Evolutionary conservation across 1,140 invertebrate genomes (phyloP), one percentile per base, ranked within the genome.

Genomic region (Linepithema humile): DNA sequence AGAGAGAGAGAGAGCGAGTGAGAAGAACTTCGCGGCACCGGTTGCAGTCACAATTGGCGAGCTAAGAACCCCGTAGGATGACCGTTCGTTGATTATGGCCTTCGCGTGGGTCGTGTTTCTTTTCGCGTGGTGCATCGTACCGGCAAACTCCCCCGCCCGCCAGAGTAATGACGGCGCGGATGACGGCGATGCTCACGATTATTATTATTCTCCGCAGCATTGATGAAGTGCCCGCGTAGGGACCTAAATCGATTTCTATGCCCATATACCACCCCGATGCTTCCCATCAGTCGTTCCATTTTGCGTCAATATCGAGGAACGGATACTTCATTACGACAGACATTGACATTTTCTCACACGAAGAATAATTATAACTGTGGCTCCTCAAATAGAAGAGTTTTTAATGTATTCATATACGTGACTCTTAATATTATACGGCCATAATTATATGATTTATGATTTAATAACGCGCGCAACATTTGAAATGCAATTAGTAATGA

Each of bases 61-160:
- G 74, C 82, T 50, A 55, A 72, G 70, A 64, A 67, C 65, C 82
- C 73, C 69, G 82, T 84, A 88, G 82, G 82, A 87, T 60, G 83
- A 72, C 69, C n/a, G 74, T 80, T 40, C 50, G 43, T 82, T 85
- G 85, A 88, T 87, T 88, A 88, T 50, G 85, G 86, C 38, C 85
- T 88, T 88, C 82, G 87, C 87, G 87, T 88, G 85, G 87, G 87
- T 84, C 87, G 86, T 84, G 69, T 64, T 87, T 84, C 85, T 88
- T 75, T 87, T 84, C 85, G 45, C 75, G 40, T 64, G 84, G 29
- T 64, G 38, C 38, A 43, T 55, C 50, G 35, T 43, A 26, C 64
- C 57, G n/a, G 60, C 35, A 38, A n/a, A 45, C 45, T 45, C 45
- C 77, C 35, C 40, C 62, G 43, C 38, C 29, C 10, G 38, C 0